phyloP scores from a whole-genome alignment of 2,888 invertebrate species.

The Leptopilina drosophilae region DNA sequence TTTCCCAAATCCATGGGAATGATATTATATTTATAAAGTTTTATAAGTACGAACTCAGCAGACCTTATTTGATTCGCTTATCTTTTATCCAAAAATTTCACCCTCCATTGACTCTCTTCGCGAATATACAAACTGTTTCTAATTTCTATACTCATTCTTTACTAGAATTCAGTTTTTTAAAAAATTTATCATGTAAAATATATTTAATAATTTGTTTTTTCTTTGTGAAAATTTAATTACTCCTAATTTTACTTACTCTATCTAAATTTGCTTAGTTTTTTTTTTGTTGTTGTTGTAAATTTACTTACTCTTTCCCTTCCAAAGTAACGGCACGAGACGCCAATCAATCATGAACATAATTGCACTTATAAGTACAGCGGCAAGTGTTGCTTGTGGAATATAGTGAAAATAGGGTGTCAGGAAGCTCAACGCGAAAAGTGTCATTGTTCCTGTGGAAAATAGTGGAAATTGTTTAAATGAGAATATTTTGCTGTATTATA shows the following conservation, averaged over 20 bases:
- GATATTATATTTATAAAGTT: conserved; percentile 2
- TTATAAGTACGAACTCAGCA: conserved; percentile 7
- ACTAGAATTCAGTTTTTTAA: no score
- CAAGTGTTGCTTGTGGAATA: conserved; percentile 90
- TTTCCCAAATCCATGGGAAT: not conserved
- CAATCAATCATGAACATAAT: conserved; percentile 90
- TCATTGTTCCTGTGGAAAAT: conserved; percentile 82
- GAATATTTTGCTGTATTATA: not conserved
- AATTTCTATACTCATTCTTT: no score
- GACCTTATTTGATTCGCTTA: conserved; percentile 2
- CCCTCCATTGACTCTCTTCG: not conserved
- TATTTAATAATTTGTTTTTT: no score
- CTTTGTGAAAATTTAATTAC: no score
- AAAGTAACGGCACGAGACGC: conserved; percentile 78
- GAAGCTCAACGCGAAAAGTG: conserved; percentile 89
- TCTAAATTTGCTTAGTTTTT: no score
- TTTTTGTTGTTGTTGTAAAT: not conserved
- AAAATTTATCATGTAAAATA: no score
- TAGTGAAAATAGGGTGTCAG: conserved; percentile 92
- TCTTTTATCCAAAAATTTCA: conserved; percentile 17
- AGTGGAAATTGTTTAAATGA: not conserved
- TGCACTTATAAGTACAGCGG: conserved; percentile 93
- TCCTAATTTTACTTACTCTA: no score
- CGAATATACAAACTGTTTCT: not conserved
- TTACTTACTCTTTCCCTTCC: conserved; percentile 78